Conservation (phyloP, 1,140 invertebrate species). For the Danaus plexippus region DNA sequence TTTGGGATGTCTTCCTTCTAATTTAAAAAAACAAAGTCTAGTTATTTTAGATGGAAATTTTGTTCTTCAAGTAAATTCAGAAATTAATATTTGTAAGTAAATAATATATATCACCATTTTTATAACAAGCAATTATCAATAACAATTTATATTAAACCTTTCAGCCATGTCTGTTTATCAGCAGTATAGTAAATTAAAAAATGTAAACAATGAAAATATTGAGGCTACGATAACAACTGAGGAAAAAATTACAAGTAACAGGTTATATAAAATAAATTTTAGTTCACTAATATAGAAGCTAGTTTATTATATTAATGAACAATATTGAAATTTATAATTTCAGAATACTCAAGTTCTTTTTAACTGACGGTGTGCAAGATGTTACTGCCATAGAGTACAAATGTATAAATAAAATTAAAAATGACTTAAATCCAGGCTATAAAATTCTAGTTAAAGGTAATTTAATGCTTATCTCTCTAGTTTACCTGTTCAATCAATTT, state of each 20-base stretch:
- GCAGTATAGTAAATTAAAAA: constrained; percentile 61
- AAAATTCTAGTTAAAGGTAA: constrained; percentile 74
- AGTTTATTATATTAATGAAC: neutral
- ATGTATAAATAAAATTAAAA: constrained; percentile 74
- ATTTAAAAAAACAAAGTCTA: constrained; percentile 38
- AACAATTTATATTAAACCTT: constrained; percentile 11
- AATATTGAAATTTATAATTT: constrained; percentile 15
- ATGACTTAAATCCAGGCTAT: constrained; percentile 75
- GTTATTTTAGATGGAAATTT: constrained; percentile 48
- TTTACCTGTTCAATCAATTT: neutral
- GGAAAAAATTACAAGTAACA: constrained; percentile 54
- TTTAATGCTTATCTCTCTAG: neutral
- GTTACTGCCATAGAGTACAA: constrained; percentile 82
- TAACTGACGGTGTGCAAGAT: constrained; percentile 84
- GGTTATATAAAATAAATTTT: constrained; percentile 29
- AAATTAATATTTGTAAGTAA: constrained; percentile 49
- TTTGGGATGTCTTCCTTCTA: constrained; percentile 52
- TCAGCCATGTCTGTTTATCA: constrained; percentile 65
- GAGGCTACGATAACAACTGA: constrained; percentile 57
- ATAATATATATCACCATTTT: neutral
- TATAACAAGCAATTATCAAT: constrained; percentile 1
- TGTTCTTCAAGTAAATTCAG: constrained; percentile 58
- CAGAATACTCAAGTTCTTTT: constrained; percentile 80
- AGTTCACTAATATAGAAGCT: neutral
- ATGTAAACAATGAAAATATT: constrained; percentile 63